A percentile compares a stretch with the other conserved stretches of the same genome.
Evolutionary conservation across 2,888 invertebrate species (phyloP).

Genomic region (Chromoteleia sp.): DNA sequence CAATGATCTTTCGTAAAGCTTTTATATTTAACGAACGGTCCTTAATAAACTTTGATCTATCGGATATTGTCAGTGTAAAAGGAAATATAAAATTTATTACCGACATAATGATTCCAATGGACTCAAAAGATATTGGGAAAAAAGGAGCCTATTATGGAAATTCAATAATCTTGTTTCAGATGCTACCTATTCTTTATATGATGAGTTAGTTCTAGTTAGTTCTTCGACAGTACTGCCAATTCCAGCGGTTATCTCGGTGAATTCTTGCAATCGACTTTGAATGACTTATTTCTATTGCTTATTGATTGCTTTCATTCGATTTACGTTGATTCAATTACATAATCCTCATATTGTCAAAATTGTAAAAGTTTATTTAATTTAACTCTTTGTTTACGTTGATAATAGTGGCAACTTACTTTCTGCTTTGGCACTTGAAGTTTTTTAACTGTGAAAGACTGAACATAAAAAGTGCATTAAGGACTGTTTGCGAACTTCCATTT

Average conservation of each 20-base stretch:
- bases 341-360: neutral
- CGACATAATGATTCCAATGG: constrained; percentile 1
- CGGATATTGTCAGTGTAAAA: constrained; percentile 2
- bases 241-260: neutral
- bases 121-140: constrained; percentile 10
- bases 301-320: neutral
- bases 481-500: neutral
- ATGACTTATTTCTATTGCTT: neutral
- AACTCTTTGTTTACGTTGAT: neutral
- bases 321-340: neutral
- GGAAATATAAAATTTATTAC: constrained; percentile 31
- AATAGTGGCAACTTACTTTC: neutral
- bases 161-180: constrained; percentile 28
- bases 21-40: neutral
- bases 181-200: constrained; percentile 3
- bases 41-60: constrained; percentile 8
- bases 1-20: neutral
- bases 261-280: neutral
- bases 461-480: constrained; percentile 22
- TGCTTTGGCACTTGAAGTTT: neutral
- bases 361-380: neutral
- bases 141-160: constrained; percentile 2
- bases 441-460: constrained; percentile 3
- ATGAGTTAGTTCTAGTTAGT: no score
- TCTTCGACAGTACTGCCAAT: neutral